Base-by-base conservation (phyloP, 2,888 invertebrate species). In the Nasonia oneida region DNA sequence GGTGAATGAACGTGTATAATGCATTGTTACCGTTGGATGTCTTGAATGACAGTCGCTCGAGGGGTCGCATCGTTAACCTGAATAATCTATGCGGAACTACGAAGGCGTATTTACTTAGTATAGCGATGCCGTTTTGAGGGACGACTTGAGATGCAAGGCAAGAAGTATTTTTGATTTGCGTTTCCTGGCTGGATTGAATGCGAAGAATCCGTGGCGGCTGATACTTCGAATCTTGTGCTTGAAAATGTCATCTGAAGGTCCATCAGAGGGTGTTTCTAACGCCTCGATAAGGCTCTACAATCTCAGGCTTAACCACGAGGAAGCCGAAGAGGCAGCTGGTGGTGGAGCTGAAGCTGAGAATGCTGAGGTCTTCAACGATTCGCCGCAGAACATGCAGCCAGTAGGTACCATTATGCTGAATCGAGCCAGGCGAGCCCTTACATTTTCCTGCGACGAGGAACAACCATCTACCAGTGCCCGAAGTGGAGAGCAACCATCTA, bases 361-460 rank as follows among this genome's bases (percentile, higher is more conserved):
- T 78, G 87, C 86, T 15, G 88, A 85, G 15, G 89, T 88, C 1
- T 87, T 88, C 53, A 87, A 88, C 4, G 89, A 91, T 67, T 89
- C 90, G 3, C 89, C 91, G 4, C 92, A 91, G 77, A 92, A 91
- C 71, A 89, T 90, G 84, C 92, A 91, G 74, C 89, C 90, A 39
- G 88, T 90, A 12, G 89, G 88, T 6, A 90, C 88, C 71, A 90
- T 92, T 33, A 89, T 90, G 47, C 89, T 92, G 8, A 91, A 90
- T 1, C 87, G 90, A 47, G 90, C 90, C 4, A 89, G 92, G 61
- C 88, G 92, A 15, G 91, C 90, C 14, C 88, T 91, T 0, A 89
- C 90, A 67, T 92, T 92, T 85, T 87, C 87, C 2, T 92, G 91
- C 33, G 92, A 93, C 1, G 92, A 92, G 53, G 91, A 91, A 47